Conservation (phyloP, 2,797 vertebrate genomes). For the Myripristis murdjan region DNA sequence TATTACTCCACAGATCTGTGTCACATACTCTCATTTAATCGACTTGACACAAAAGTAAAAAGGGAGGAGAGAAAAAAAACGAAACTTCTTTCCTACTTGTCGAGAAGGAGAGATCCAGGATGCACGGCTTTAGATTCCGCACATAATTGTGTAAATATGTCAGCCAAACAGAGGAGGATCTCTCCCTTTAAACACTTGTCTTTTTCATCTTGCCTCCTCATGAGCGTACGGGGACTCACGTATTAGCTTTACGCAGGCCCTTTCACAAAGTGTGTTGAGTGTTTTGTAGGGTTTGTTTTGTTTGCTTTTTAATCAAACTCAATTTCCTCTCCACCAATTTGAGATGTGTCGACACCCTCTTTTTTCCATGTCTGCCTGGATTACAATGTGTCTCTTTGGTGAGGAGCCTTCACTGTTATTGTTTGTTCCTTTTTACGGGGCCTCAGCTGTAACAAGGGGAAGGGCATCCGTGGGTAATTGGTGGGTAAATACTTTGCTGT, state of each 20-base stretch:
- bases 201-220: conserved; percentile 78
- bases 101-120: conserved; percentile 59
- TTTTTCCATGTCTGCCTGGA: conserved; percentile 67
- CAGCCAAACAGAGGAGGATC: conserved; percentile 77
- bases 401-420: conserved; percentile 72
- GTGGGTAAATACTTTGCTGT: conserved; percentile 82
- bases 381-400: conserved; percentile 71
- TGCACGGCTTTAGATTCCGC: conserved; percentile 68
- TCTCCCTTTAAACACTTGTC: conserved; percentile 77
- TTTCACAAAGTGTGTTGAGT: conserved; percentile 64
- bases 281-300: conserved; percentile 78
- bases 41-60: conserved; percentile 67
- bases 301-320: conserved; percentile 83
- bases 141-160: conserved; percentile 86
- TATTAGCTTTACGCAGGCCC: conserved; percentile 68
- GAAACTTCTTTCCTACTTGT: conserved; percentile 74
- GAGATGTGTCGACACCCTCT: conserved; percentile 44
- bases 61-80: conserved; percentile 41
- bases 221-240: conserved; percentile 59
- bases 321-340: conserved; percentile 67
- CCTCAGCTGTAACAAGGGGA: conserved; percentile 72
- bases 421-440: conserved; percentile 68
- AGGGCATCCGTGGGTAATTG: conserved; percentile 82
- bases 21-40: conserved; percentile 66
- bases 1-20: conserved; percentile 62